Evolutionary conservation across 2,797 vertebrate species (phyloP), one percentile per base, ranked within the genome.

Genomic region (Lepilemur septentrionalis): DNA sequence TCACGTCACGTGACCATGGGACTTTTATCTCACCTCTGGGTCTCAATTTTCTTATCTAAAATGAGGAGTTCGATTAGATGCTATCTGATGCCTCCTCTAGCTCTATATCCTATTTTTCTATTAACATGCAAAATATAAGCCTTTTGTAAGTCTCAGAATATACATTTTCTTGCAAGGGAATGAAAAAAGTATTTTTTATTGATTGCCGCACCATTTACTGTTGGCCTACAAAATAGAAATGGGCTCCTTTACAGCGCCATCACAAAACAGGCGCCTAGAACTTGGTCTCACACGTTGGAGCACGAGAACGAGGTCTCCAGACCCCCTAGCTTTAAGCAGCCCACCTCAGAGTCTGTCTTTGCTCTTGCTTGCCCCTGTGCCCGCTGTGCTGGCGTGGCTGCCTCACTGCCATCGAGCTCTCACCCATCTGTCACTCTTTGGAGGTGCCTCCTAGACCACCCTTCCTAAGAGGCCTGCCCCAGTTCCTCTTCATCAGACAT

Each of bases 151-250:
- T 84, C 84, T 94, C 30, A 80, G 46, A 87, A 46, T 23, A 13
- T 35, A 67, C 70, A 30, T 35, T 86, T 65, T 78, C 97, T 90
- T 82, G 9, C 46, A 94, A 75, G 65, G 89, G 48, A 43, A 86
- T 46, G 28, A 25, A 46, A 41, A 5, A 63, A 9, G 0, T 4
- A 4, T 12, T 59, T 65, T 59, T 59, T 23, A 50, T 57, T 73
- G 41, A 79, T 69, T 61, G n/a, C 28, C 38, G 14, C 22, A 11
- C 4, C 23, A 14, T 9, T n/a, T 57, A 4, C 48, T 43, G 48
- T 43, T 55, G 35, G 10, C 48, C 50, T 48, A 41, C 25, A 52
- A 67, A 93, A 59, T 23, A 91, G 41, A 65, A 43, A 11, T 15
- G 59, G 59, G 15, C 23, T 41, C 72, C 14, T 0, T 52, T 38